Evolutionary conservation across 2,797 vertebrate species (phyloP).

Genomic region (Diglossa cyanea): DNA sequence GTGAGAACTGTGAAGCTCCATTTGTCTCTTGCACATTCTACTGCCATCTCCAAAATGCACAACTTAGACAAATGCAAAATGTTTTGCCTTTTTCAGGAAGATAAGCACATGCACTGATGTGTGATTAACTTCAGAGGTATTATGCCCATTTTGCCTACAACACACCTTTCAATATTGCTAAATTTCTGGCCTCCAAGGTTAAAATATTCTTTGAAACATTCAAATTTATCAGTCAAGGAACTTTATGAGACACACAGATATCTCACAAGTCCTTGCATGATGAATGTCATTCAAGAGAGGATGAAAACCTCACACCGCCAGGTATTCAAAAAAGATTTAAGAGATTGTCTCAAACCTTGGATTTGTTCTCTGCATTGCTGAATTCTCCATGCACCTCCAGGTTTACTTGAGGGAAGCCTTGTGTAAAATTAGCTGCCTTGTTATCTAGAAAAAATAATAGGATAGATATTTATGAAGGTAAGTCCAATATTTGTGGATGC

Average conservation of each 20-base stretch:
- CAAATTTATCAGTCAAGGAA: background rate
- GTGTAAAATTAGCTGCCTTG: background rate
- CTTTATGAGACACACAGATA: background rate
- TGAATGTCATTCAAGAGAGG: background rate
- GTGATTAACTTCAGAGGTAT: background rate
- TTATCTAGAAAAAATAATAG: background rate
- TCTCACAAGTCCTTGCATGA: background rate
- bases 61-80: background rate
- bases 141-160: background rate
- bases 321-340: background rate
- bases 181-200: background rate
- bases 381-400: background rate
- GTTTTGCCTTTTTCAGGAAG: background rate
- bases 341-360: constrained; percentile 52
- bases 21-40: background rate
- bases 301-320: background rate
- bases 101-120: background rate
- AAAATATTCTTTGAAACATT: background rate
- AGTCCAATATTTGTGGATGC: background rate
- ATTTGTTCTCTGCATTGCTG: background rate
- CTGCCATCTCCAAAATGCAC: background rate
- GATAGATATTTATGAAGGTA: background rate
- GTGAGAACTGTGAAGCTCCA: background rate
- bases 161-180: background rate
- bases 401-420: background rate